phyloP scores from a whole-genome alignment of 2,888 invertebrate genomes.

The Cybosia mesomella region DNA sequence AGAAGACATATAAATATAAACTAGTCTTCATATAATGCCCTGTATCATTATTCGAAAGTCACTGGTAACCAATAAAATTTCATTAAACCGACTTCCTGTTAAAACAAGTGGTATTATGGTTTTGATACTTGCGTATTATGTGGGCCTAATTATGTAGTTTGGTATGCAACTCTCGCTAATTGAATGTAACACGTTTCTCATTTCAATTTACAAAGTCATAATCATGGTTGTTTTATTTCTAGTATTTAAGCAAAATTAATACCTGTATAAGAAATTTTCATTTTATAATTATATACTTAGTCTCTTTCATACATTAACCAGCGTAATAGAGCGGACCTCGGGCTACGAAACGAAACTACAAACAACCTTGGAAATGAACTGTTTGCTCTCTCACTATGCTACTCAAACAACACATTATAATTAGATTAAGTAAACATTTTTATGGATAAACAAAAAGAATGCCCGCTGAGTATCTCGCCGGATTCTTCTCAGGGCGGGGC shows the following conservation, averaged over 20 bases:
- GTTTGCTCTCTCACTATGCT: no score
- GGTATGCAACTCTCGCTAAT: slow-evolving; percentile 46
- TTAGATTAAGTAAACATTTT: no score
- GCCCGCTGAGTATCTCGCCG: no score
- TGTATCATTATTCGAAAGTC: slow-evolving; percentile 69
- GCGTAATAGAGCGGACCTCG: no score
- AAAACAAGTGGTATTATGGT: slow-evolving; percentile 50
- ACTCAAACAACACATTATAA: no score
- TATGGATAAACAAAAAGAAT: no score
- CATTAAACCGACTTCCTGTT: slow-evolving; percentile 78
- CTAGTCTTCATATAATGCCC: slow-evolving; percentile 55
- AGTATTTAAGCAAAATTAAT: neutral
- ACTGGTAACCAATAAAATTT: slow-evolving; percentile 69
- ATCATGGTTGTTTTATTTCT: neutral
- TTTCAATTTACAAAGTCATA: slow-evolving; percentile 34
- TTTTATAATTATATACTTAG: neutral
- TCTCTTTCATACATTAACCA: no score
- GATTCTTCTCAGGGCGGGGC: no score
- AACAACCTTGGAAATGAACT: no score
- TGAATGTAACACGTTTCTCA: slow-evolving; percentile 33
- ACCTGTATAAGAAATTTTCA: slow-evolving; percentile 2
- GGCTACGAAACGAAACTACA: no score
- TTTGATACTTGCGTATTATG: slow-evolving; percentile 45
- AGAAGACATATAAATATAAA: slow-evolving; percentile 55
- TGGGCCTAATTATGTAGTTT: slow-evolving; percentile 39